Evolutionary conservation across 2,888 invertebrate genomes (phyloP), one percentile per base, ranked within the genome.

Genomic region (Drosophila picticornis): DNA sequence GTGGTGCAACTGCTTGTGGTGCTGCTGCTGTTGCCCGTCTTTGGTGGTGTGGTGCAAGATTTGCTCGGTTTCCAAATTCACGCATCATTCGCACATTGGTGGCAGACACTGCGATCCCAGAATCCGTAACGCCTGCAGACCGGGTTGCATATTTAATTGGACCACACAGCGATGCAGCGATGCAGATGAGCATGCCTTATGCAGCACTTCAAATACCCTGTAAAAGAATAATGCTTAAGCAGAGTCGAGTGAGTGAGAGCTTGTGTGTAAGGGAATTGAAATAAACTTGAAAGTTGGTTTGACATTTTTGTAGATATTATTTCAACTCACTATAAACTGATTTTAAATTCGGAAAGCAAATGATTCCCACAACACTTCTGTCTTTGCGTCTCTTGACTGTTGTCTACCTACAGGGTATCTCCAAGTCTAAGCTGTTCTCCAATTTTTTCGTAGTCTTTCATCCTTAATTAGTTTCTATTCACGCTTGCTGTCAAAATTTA

Each of bases 11-110:
- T 13, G 34, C n/a, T 27, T 53, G 63, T 43, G 71, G 34, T 59
- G 43, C 6, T 43, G 19, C 19, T 51, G 40, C 43, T 67, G 29
- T 57, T 66, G 48, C 36, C 58, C 52, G 19, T 62, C n/a, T 7
- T 62, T 71, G 75, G 74, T 86, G 86, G 48, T 75, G 74, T 86
- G 84, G 40, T 77, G 77, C 80, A 73, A 74, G 81, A 69, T 79
- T 62, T 75, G 76, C 76, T 79, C 77, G 85, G 83, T 84, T 83
- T 74, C 84, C 82, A 86, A 88, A 91, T 91, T 91, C 87, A 91
- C 91, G 92, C 91, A 90, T 91, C 91, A 92, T 92, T 91, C 92
- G 91, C 91, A 91, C 91, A 87, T 92, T 89, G 72, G 70, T 74
- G 81, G 66, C 83, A 79, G 61, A 80, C 76, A 43, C 31, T 22